Evolutionary conservation across 2,113 vertebrate species (phyloP).

Genomic region (Cichladusa arquata): DNA sequence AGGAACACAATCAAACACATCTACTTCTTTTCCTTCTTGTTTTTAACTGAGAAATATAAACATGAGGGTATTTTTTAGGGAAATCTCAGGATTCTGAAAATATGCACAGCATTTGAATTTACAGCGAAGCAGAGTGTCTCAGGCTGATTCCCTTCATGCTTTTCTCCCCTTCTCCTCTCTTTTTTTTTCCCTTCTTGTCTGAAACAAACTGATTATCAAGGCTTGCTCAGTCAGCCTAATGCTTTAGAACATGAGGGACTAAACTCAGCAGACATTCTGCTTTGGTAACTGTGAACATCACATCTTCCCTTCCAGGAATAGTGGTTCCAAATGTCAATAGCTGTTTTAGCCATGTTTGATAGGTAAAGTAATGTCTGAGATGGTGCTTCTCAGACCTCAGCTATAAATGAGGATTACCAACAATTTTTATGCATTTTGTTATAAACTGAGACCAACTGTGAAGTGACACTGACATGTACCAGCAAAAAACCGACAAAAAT

Average conservation of each 20-base stretch:
- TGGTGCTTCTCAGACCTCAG: constrained; percentile 31
- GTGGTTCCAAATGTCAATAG: constrained; percentile 55
- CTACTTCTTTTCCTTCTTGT: background rate
- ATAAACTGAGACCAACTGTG: constrained; percentile 55
- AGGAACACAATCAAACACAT: background rate
- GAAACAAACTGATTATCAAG: constrained; percentile 44
- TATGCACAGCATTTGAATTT: constrained; percentile 2
- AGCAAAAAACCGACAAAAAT: constrained; percentile 28
- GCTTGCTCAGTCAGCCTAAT: background rate
- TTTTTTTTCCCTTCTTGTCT: background rate
- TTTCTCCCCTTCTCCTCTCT: background rate
- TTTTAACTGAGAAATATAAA: constrained; percentile 3
- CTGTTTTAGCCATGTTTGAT: constrained; percentile 58
- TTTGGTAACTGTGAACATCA: constrained; percentile 31
- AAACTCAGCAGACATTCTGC: background rate
- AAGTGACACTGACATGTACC: constrained; percentile 62
- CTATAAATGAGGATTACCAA: constrained; percentile 65
- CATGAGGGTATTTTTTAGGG: background rate
- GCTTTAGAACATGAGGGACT: background rate
- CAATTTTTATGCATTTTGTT: constrained; percentile 52
- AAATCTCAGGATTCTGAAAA: constrained; percentile 29
- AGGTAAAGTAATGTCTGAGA: constrained; percentile 49
- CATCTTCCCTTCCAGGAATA: constrained; percentile 38
- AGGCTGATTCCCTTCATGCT: background rate
- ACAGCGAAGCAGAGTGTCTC: background rate